Base-by-base conservation (phyloP, 2,888 invertebrate species). In the Argyra leucocephala region DNA sequence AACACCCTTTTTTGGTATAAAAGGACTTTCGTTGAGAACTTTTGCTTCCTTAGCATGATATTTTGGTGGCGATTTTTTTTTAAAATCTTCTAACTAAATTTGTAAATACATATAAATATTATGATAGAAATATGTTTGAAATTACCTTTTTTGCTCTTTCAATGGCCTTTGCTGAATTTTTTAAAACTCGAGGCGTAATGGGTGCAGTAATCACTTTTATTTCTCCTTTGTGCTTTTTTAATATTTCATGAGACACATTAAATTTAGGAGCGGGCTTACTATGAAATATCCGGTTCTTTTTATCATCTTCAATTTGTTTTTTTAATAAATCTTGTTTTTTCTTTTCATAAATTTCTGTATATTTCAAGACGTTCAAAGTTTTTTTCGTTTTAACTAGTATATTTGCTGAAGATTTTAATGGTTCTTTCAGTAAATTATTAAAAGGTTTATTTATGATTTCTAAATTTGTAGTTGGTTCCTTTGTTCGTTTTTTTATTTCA, bases 241-340 rank as follows among this genome's bases (percentile, higher is more conserved):
- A 22, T 3, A 2, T 22, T 37, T 72, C 70, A 57, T 74, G 71
- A 7, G 69, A 23, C 0, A 66, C 66, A 9, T 66, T 70, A 21
- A 76, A 77, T 48, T 77, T 77, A 0, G 78, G 78, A 22, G 71
- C 74, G 4, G 78, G 79, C 0, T 74, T 72, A 61, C 79, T 76
- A 23, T 73, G 76, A 67, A 79, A 79, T 65, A 75, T 67, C 1
- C 79, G 73, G 59, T 72, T 73, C 65, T 76, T 77, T 0, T 72
- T 74, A 57, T 78, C 77, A 31, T 78, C 76, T 24, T 77, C 73
- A 6, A 69, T 63, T 6, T 72, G 70, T 9, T 70, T 71, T 0
- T 69, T 70, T 22, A 73, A 60, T 1, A 71, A 70, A 26, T 69
- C 70, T 36, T 75, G 71, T 0, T 73, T 73, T 12, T 74, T 76